Percentiles rank a stretch among this genome's conserved stretches.
Evolutionary conservation across 2,888 invertebrate genomes (phyloP).

Genomic region (Nomada lathburiana): DNA sequence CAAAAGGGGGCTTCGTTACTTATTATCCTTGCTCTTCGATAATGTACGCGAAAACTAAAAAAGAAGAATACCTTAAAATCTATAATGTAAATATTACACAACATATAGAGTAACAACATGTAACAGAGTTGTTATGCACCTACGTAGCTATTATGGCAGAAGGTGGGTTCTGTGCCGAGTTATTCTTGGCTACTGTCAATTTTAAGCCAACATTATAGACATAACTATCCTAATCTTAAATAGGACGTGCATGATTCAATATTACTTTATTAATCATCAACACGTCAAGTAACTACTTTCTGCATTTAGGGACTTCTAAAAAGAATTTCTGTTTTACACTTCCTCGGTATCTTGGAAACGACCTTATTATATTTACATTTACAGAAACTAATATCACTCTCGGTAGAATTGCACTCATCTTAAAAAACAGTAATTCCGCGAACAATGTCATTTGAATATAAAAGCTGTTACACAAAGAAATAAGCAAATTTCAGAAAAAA

Average conservation of each 20-base stretch:
- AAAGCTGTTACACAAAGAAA: constrained; percentile 39
- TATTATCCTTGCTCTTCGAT: constrained; percentile 49
- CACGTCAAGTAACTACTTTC: constrained; percentile 76
- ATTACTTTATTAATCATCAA: constrained; percentile 73
- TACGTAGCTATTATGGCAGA: constrained; percentile 77
- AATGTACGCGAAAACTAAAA: constrained; percentile 65
- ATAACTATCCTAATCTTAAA: constrained; percentile 76
- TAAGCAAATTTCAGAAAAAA: constrained; percentile 24
- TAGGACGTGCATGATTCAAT: constrained; percentile 74
- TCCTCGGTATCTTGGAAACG: constrained; percentile 24
- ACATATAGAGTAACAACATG: constrained; percentile 78
- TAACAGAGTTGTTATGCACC: constrained; percentile 72
- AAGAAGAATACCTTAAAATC: constrained; percentile 57
- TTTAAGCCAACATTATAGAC: constrained; percentile 78
- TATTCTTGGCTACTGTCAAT: constrained; percentile 79
- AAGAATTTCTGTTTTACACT: constrained; percentile 54
- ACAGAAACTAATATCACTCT: constrained; percentile 65
- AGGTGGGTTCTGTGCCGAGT: constrained; percentile 77
- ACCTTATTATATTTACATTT: constrained; percentile 40
- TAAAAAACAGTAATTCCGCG: constrained; percentile 44
- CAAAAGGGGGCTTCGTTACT: constrained; percentile 38
- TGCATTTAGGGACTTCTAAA: constrained; percentile 78
- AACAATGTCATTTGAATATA: constrained; percentile 40
- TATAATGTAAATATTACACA: constrained; percentile 77
- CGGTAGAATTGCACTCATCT: constrained; percentile 59